A percentile compares a stretch with the other conserved stretches of the same genome.
phyloP scores from a whole-genome alignment of 2,113 vertebrate genomes.

The Anhinga rufa region DNA sequence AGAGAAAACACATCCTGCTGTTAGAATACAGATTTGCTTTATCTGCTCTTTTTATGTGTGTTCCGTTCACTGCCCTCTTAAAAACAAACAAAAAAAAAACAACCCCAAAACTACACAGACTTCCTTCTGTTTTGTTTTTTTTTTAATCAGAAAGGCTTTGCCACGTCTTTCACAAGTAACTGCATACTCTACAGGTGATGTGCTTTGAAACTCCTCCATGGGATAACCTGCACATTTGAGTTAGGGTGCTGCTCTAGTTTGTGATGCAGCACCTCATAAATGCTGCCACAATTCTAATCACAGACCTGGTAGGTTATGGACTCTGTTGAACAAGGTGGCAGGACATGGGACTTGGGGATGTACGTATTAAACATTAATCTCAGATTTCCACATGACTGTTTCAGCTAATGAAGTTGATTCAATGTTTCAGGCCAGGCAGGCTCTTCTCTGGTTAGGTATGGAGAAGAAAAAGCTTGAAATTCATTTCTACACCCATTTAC shows the following conservation, averaged over 20 bases:
- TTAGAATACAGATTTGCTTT: conserved; percentile 10
- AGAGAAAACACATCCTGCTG: background rate
- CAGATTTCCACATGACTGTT: background rate
- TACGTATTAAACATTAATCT: background rate
- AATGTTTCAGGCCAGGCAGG: background rate
- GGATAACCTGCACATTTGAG: background rate
- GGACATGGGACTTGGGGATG: background rate
- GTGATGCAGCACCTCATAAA: background rate
- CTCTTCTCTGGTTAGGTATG: background rate
- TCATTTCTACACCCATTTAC: background rate
- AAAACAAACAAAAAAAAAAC: background rate
- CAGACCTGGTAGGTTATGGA: background rate
- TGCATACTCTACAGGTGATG: background rate
- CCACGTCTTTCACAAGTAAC: background rate
- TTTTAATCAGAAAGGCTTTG: background rate
- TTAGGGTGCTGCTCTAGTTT: background rate
- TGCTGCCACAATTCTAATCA: background rate
- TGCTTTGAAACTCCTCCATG: background rate
- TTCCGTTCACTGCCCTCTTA: background rate
- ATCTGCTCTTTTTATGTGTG: background rate
- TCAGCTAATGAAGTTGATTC: background rate
- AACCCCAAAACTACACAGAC: background rate
- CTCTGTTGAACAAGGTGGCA: background rate
- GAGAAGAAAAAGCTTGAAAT: background rate
- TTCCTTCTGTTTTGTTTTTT: background rate